phyloP scores from a whole-genome alignment of 2,113 vertebrate genomes.

The Trogon melanurus region DNA sequence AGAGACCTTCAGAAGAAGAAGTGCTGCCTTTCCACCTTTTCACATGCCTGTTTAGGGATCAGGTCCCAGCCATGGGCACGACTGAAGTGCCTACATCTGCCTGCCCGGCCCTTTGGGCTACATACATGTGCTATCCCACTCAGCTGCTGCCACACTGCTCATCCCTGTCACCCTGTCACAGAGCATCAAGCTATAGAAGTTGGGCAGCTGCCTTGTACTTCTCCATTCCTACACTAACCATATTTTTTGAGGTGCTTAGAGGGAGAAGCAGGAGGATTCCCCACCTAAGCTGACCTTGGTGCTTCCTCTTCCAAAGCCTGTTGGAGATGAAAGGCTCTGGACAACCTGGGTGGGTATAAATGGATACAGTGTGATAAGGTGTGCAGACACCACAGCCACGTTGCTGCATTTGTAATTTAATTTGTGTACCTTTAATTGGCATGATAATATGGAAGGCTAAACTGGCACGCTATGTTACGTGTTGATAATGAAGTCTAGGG shows the following conservation, averaged over 20 bases:
- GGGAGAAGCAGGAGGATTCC: background rate
- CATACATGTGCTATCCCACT: rapidly evolving
- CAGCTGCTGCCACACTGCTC: background rate
- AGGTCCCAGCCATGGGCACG: background rate
- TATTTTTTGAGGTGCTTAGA: background rate
- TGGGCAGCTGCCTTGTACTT: background rate
- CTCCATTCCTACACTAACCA: background rate
- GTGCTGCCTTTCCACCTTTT: background rate
- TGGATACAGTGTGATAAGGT: background rate
- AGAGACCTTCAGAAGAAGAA: background rate
- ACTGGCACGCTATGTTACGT: rapidly evolving
- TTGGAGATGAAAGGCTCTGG: background rate
- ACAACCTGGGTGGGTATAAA: background rate
- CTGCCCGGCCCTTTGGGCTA: background rate
- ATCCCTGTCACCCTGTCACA: background rate
- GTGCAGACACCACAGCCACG: rapidly evolving
- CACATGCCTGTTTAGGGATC: rapidly evolving
- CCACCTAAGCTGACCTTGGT: too few species aligned
- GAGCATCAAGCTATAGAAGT: background rate
- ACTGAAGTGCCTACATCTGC: background rate
- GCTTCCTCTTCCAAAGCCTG: background rate
- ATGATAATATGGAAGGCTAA: background rate
- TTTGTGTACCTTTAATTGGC: background rate
- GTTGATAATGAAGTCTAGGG: background rate
- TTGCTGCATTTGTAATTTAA: background rate